Base-by-base conservation (phyloP, 1,140 invertebrate species). In the Eriosoma lanigerum region DNA sequence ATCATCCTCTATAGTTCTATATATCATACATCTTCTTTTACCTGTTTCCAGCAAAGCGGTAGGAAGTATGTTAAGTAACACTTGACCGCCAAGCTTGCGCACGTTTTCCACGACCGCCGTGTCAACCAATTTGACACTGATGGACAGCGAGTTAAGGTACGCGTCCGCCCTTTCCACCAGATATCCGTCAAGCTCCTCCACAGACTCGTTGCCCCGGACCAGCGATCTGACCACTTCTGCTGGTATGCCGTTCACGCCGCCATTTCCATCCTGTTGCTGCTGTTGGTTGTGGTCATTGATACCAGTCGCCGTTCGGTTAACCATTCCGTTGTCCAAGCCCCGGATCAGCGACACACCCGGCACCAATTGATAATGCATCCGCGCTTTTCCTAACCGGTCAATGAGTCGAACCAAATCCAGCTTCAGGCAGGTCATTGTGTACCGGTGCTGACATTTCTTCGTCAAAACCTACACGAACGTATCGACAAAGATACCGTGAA, bases 351-450 rank as follows among this genome's bases (percentile, higher is more conserved):
- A 82, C 3, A 83, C 66, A 0, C 84, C 82, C 9, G 93, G 83
- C 0, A 94, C 87, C 75, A 89, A 88, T 38, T 91, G 86, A 50
- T 82, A 83, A 38, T 38, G 32, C 82, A 90, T 88, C 32, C 91
- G 88, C 54, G 89, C 88, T 72, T 90, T 88, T 38, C 90, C 91
- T 5, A 94, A 84, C 82, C 89, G 90, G 82, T 94, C 92, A 44
- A 94, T 87, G 83, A 93, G 89, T 1, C 91, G 90, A 15, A 93
- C 90, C 32, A 93, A 89, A 86, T 94, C 93, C 75, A 94, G 87
- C 84, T 94, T 94, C n/a, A 94, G 86, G 83, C 93, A 94, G 48
- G 91, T 92, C 15, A 90, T 87, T 85, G 91, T 93, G 83, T 93
- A 93, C 0, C 89, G 88, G 15, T 90, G 90, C 24, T 88, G 86